Evolutionary conservation across 2,113 vertebrate species (phyloP).

Genomic region (Colistium nudipinnis): DNA sequence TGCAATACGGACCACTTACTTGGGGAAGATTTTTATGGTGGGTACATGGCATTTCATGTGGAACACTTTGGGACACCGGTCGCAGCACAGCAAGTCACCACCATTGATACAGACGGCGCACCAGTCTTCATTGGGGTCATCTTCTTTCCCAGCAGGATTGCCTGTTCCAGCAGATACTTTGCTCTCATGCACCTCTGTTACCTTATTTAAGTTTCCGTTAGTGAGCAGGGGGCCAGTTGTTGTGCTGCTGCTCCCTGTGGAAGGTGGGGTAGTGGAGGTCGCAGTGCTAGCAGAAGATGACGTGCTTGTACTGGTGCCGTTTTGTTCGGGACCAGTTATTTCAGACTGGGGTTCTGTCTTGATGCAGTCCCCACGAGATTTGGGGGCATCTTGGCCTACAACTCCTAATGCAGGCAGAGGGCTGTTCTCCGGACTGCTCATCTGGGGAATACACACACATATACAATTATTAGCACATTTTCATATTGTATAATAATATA

Average conservation of each 20-base stretch:
- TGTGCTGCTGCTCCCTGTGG: conserved; percentile 5
- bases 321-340: conserved; percentile 78
- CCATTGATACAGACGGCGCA: conserved; percentile 98
- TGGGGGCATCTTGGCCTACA: conserved; percentile 85
- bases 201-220: conserved; percentile 86
- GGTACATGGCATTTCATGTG: conserved; percentile 98
- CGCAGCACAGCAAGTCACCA: conserved; percentile 95
- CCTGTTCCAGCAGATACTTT: conserved; percentile 18
- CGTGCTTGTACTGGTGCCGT: conserved; percentile 33
- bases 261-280: conserved; percentile 47
- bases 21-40: conserved; percentile 80
- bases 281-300: conserved; percentile 42
- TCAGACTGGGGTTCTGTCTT: conserved; percentile 87
- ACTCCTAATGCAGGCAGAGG: conserved; percentile 79
- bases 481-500: neutral
- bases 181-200: conserved; percentile 5
- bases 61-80: conserved; percentile 98
- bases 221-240: conserved; percentile 75
- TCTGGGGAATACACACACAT: conserved; percentile 77
- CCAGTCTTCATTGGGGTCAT: conserved; percentile 99
- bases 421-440: conserved; percentile 95
- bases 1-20: conserved; percentile 43
- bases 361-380: conserved; percentile 87
- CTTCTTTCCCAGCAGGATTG: conserved; percentile 83
- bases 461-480: neutral